Percentiles rank a stretch among this genome's conserved stretches.
phyloP scores from a whole-genome alignment of 2,113 vertebrate species.

The Ploceus nigricollis region DNA sequence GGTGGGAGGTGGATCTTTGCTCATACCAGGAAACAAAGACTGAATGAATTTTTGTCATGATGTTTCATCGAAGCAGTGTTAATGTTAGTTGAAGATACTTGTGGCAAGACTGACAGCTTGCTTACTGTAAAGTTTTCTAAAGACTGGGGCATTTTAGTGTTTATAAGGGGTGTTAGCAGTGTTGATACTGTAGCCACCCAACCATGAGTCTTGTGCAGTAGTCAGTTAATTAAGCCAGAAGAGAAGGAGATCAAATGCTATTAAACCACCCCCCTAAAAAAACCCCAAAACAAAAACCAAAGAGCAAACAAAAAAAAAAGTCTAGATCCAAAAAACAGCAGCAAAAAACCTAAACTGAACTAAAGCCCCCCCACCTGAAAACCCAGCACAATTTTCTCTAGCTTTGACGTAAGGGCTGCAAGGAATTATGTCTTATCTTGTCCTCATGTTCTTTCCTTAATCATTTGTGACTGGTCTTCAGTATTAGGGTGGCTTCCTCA shows the following conservation, averaged over 20 bases:
- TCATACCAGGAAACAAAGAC: slow-evolving; percentile 30
- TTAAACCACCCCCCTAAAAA: not conserved
- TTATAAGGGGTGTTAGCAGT: not conserved
- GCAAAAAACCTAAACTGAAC: not conserved
- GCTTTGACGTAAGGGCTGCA: not conserved
- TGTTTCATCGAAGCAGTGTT: slow-evolving; percentile 26
- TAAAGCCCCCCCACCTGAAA: not conserved
- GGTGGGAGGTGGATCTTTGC: slow-evolving; percentile 45
- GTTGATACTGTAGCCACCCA: not conserved
- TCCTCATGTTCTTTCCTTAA: not conserved
- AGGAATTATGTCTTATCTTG: not conserved
- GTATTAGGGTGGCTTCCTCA: not conserved
- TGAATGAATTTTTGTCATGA: slow-evolving; percentile 37
- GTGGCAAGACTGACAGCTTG: not conserved
- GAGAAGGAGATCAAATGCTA: not conserved
- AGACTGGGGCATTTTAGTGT: not conserved
- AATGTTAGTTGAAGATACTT: not conserved
- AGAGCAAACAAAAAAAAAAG: not conserved
- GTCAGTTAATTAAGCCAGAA: not conserved
- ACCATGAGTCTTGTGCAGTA: not conserved
- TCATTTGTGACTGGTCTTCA: not conserved
- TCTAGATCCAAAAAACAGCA: not conserved
- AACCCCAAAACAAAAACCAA: not conserved
- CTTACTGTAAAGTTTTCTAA: not conserved
- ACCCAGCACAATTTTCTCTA: not conserved